phyloP scores from a whole-genome alignment of 2,888 invertebrate species.

The Agapostemon virescens region DNA sequence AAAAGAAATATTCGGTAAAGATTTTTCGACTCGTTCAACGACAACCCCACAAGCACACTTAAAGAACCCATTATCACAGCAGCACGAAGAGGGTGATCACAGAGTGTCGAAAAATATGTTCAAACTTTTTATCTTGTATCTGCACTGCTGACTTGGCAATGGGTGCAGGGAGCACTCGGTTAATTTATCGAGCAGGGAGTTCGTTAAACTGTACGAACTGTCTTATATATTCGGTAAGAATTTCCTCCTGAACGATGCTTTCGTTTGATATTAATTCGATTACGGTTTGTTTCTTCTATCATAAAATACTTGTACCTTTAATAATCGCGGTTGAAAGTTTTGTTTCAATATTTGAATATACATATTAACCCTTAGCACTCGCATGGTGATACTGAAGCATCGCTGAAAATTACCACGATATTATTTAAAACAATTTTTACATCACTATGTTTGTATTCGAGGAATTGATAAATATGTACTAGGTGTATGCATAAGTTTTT shows the following conservation, averaged over 20 bases:
- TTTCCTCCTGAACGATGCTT: not conserved
- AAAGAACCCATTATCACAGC: constrained; percentile 65
- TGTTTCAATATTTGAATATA: no score
- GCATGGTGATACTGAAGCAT: no score
- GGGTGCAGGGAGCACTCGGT: constrained; percentile 48
- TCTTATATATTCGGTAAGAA: constrained; percentile 16
- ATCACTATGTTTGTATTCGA: no score
- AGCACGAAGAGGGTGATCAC: constrained; percentile 57
- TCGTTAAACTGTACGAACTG: constrained; percentile 23
- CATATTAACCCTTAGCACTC: no score
- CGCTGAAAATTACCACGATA: no score
- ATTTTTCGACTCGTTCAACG: constrained; percentile 48
- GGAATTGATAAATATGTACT: no score
- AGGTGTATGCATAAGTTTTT: no score
- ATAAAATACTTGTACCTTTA: not conserved
- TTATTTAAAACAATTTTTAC: no score
- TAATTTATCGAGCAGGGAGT: constrained; percentile 65
- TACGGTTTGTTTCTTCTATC: not conserved
- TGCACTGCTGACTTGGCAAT: constrained; percentile 61
- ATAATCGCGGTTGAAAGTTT: not conserved
- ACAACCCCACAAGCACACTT: constrained; percentile 25
- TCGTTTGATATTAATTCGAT: constrained; percentile 1
- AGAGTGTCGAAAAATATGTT: constrained; percentile 74
- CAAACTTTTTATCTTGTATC: constrained; percentile 76
- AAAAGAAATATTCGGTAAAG: constrained; percentile 61